Evolutionary conservation across 2,888 invertebrate species (phyloP), one percentile per base, ranked within the genome.

Genomic region (Drosophila pseudotakahashii): DNA sequence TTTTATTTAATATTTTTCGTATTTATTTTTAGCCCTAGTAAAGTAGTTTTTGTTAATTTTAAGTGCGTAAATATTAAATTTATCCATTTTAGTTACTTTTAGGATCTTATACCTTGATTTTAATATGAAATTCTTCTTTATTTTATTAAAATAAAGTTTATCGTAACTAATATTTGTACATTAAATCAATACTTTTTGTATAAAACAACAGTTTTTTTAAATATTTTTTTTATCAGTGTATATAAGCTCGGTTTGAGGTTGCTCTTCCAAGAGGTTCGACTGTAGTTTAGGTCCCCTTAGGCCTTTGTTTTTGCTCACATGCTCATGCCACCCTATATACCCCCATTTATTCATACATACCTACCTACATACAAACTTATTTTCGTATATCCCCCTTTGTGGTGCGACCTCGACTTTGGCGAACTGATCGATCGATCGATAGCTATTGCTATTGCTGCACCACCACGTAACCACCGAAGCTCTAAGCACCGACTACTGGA

Each of bases 361-460:
- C n/a, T n/a, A 47, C 13, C 32, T 7, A 30, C 30, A 30, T 6
- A 30, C n/a, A 13, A 30, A 19, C 0, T 6, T 10, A 58, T 11
- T 32, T 19, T 2, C n/a, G 0, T 32, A n/a, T 7, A 23, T 47
- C 1, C 37, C 48, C 32, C 48, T 16, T 58, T 58, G 60, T 57
- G 58, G 53, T 69, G 54, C 72, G 75, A 79, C 79, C 78, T 78
- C 78, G 79, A 78, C 78, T 78, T 78, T 79, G 78, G 77, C 79
- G 70, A 55, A 68, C 73, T 61, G 79, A 79, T 77, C 79, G 68
- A 78, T 78, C 63, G 63, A 48, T 59, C 48, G 53, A 59, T 53
- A 19, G 30, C 30, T 30, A 59, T 53, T 32, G 30, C 30, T 30
- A 30, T 30, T 30, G 41, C 53, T 42, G 53, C 53, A 53, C 53